These are phyloP conservation scores for Campopleginae sp. DNA, from an alignment of 2,888 invertebrate genomes.

Conservation along the genomic window DNA sequence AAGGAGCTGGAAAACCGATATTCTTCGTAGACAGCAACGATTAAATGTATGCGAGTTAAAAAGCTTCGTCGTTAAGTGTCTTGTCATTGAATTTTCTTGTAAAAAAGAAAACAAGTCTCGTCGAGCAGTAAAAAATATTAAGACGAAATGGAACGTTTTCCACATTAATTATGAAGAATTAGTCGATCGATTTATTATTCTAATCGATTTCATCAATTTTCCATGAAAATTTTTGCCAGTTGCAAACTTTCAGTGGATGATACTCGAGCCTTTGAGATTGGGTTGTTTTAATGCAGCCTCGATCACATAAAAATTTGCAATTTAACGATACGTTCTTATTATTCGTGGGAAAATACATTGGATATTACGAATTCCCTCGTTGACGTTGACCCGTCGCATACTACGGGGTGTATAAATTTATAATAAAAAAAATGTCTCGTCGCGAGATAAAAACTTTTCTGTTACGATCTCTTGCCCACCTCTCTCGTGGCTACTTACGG, in stretches of 20 bases:
- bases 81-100: constrained; percentile 4
- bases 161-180: not conserved
- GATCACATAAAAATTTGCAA: not conserved
- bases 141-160: too few relatives aligned
- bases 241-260: not conserved
- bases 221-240: not conserved
- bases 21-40: constrained; percentile 26
- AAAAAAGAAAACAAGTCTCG: not conserved
- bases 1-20: constrained; percentile 49
- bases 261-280: not conserved
- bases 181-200: not conserved
- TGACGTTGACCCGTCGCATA: not conserved
- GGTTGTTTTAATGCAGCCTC: not conserved
- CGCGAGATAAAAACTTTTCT: constrained; percentile 50
- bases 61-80: constrained; percentile 16
- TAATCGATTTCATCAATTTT: not conserved
- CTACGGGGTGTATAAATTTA: not conserved
- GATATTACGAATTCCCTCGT: constrained; percentile 12
- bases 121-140: not conserved
- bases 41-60: constrained; percentile 9
- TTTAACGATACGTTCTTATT: not conserved
- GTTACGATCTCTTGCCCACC: constrained; percentile 1
- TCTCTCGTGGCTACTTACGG: constrained; percentile 12
- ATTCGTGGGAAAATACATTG: not conserved
- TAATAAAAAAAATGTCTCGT: constrained; percentile 17